These are phyloP conservation scores for Rhaphigaster nebulosa DNA, from an alignment of 2,888 invertebrate genomes.

Conservation along the genomic window DNA sequence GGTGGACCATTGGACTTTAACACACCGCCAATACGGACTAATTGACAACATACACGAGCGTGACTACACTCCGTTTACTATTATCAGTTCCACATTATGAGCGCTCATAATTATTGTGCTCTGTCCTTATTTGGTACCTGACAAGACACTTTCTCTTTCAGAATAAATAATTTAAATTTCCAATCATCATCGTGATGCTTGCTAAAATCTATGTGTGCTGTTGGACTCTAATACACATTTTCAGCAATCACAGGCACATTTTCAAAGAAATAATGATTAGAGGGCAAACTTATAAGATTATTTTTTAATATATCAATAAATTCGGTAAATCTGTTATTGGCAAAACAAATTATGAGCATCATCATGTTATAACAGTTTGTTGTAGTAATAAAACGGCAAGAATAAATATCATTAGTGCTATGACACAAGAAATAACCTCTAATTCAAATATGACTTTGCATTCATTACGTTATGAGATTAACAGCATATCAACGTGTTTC, in stretches of 20 bases:
- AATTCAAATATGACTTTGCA: no score
- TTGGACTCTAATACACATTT: neutral
- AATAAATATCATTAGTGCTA: no score
- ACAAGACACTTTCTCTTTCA: neutral
- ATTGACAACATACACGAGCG: neutral
- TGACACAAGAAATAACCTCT: no score
- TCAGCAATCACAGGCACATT: neutral
- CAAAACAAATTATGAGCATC: neutral
- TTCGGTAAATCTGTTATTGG: neutral
- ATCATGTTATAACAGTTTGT: no score
- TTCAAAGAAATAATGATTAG: neutral
- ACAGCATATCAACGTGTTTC: no score
- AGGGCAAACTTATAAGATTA: neutral
- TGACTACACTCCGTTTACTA: neutral
- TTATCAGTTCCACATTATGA: neutral
- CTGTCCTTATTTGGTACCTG: neutral
- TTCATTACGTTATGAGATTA: no score
- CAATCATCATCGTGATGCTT: neutral
- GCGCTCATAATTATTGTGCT: neutral
- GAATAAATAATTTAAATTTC: neutral
- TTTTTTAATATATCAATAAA: neutral
- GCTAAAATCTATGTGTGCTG: neutral
- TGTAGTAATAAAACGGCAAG: no score
- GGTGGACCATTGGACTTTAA: neutral
- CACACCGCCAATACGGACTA: neutral